phyloP scores from a whole-genome alignment of 2,888 invertebrate species.

The Aquatica leii region DNA sequence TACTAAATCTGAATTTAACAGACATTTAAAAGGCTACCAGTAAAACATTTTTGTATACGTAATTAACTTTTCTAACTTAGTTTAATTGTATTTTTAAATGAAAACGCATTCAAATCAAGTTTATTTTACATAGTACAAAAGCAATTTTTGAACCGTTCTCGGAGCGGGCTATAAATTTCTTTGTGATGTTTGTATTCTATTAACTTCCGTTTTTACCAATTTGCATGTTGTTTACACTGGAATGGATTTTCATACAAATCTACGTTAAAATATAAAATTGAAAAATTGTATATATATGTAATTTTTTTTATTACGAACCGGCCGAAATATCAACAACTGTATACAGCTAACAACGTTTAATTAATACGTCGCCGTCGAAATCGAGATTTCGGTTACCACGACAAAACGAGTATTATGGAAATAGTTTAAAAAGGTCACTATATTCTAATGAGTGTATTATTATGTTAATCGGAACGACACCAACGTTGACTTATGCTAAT shows the following conservation, averaged over 20 bases:
- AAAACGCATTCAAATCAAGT: conserved; percentile 33
- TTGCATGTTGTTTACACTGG: conserved; percentile 50
- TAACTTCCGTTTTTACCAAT: conserved; percentile 50
- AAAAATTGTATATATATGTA: conserved; percentile 44
- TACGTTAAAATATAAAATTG: conserved; percentile 49
- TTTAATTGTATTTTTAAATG: conserved; percentile 35
- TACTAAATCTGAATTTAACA: conserved; percentile 14
- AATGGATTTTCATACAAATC: conserved; percentile 48
- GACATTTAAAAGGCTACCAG: conserved; percentile 14
- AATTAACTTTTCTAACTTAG: conserved; percentile 31
- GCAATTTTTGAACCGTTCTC: conserved; percentile 37
- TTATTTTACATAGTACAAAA: conserved; percentile 35
- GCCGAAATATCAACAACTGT: conserved; percentile 2
- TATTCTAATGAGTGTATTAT: conserved; percentile 30
- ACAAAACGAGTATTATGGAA: conserved; percentile 2
- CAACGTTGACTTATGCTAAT: conserved; percentile 31
- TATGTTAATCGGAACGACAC: conserved; percentile 25
- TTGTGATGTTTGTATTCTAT: conserved; percentile 49
- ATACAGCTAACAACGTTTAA: conserved; percentile 16
- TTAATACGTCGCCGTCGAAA: neutral
- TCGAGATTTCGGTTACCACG: neutral
- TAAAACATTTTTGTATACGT: conserved; percentile 21
- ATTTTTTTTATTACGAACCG: conserved; percentile 23
- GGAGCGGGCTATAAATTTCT: conserved; percentile 44
- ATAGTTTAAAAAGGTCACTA: conserved; percentile 17